phyloP scores from a whole-genome alignment of 2,113 vertebrate species.

The Lepus americanus region DNA sequence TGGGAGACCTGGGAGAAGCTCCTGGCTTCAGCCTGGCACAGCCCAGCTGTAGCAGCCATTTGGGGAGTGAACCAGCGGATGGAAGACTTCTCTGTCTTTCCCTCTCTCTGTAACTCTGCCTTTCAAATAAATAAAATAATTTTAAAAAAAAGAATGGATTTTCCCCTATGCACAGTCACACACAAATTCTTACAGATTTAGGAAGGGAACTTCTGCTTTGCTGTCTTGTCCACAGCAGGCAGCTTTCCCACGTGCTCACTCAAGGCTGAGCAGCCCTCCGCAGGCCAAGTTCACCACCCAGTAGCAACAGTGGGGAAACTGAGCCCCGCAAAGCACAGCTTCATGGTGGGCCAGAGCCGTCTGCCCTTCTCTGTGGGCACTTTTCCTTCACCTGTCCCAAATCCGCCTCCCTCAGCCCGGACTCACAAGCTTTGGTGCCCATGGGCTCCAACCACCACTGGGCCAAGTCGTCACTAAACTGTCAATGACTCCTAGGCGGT shows the following conservation, averaged over 20 bases:
- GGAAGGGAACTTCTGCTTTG: neutral
- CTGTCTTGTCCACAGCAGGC: neutral
- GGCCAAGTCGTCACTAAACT: neutral
- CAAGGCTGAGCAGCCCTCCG: neutral
- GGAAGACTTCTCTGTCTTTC: too few relatives aligned
- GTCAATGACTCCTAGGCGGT: neutral
- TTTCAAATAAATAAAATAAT: too few relatives aligned
- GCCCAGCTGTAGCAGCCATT: too few relatives aligned
- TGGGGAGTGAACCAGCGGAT: too few relatives aligned
- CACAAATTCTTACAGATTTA: neutral
- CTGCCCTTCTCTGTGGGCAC: neutral
- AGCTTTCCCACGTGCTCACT: neutral
- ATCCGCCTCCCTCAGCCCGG: neutral
- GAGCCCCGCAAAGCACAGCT: neutral
- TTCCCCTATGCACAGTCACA: neutral
- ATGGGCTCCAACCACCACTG: neutral
- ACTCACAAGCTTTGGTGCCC: neutral
- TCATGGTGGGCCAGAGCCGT: fast-evolving
- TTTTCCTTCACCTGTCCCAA: neutral
- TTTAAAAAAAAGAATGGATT: neutral
- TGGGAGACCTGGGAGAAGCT: too few relatives aligned
- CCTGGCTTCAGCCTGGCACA: too few relatives aligned
- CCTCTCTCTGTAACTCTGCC: too few relatives aligned
- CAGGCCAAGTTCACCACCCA: neutral
- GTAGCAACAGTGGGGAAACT: neutral